Evolutionary conservation across 2,113 vertebrate species (phyloP), one percentile per base, ranked within the genome.

Genomic region (Poecile atricapillus): DNA sequence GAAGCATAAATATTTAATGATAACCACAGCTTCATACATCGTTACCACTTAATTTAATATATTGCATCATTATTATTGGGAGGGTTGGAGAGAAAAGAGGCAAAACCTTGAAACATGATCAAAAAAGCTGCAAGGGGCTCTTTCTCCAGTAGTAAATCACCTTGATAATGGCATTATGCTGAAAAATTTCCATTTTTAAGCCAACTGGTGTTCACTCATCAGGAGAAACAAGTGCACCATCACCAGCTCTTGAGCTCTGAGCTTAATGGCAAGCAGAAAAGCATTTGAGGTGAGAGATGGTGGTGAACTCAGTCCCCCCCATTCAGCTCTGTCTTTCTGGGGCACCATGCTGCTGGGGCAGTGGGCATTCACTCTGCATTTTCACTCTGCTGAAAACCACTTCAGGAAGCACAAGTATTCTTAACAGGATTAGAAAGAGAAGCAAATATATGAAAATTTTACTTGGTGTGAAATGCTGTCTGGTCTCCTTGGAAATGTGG

Each of bases 1-100:
- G 74, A 77, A 62, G 56, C 73, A 65, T 96, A 96, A 94, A 94
- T 94, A 94, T 96, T 94, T 94, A 87, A 96, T 89, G 89, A 97
- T 86, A 97, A 97, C 87, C 93, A 74, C 75, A 76, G 44, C 44
- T 94, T 94, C 95, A 90, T 93, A 63, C 89, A 81, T 78, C 49
- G 13, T 71, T 96, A 74, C 62, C 39, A 74, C 80, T 95, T 94
- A 94, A 96, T 95, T 95, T 69, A 95, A 92, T 95, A 70, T 64
- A 71, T 94, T 83, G 79, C 93, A 74, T 95, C 81, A 95, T 71
- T 83, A 50, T 68, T 94, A 74, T 41, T 62, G 47, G 21, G 28
- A 82, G 35, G 16, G 20, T 63, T 69, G 46, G 50, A 65, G 25
- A 84, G 25, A 81, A 86, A 77, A 83, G 68, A 59, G 9, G 25